A percentile compares a stretch with the other conserved stretches of the same genome.
phyloP scores from a whole-genome alignment of 2,113 vertebrate species.

The Tenrec ecaudatus region DNA sequence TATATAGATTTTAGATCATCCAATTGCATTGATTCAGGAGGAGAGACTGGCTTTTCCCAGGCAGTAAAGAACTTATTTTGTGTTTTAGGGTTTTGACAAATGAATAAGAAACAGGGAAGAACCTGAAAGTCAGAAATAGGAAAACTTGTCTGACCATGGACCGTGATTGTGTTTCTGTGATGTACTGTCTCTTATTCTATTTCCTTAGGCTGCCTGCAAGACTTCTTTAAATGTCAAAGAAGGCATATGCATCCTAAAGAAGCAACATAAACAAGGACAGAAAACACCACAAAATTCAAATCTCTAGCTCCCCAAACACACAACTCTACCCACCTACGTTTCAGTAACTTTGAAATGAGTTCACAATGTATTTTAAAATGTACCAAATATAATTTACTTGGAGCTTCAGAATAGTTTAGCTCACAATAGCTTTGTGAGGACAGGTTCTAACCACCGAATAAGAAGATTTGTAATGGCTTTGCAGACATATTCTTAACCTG shows the following conservation, averaged over 20 bases:
- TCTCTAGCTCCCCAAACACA: not conserved
- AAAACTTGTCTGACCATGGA: not conserved
- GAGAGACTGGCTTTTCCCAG: not conserved
- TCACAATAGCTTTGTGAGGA: not conserved
- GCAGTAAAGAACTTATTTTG: not conserved
- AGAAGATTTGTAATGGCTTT: not conserved
- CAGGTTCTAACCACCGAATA: not conserved
- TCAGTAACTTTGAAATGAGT: constrained; percentile 44
- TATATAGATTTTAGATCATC: not conserved
- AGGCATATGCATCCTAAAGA: constrained; percentile 11
- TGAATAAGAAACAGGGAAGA: not conserved
- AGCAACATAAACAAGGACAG: not conserved
- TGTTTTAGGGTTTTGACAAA: not conserved
- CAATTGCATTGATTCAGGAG: not conserved
- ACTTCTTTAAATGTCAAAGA: not conserved
- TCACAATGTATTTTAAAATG: constrained; percentile 37
- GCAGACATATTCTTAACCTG: not conserved
- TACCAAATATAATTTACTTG: constrained; percentile 17
- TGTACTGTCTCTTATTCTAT: not conserved
- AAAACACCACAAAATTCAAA: not conserved
- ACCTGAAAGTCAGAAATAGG: not conserved
- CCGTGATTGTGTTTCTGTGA: not conserved
- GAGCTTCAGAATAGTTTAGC: not conserved
- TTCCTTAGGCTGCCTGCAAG: not conserved
- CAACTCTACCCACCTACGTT: not conserved